Evolutionary conservation across 2,113 vertebrate species (phyloP), one percentile per base, ranked within the genome.

Genomic region (Zootoca vivipara): DNA sequence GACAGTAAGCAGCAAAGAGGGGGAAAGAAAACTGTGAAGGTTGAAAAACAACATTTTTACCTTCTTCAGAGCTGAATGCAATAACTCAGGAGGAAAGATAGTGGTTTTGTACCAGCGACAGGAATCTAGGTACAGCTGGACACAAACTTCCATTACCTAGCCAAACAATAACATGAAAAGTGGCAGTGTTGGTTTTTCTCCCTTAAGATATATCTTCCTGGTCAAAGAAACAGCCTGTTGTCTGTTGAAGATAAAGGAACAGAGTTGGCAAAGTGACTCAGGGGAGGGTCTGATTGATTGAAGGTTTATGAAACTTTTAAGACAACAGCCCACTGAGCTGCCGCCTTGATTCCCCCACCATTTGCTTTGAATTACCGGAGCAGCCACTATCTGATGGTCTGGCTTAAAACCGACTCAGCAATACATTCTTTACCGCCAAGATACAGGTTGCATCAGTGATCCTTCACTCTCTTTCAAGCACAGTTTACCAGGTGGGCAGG

Each of bases 281-380:
- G 5, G 87, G 82, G 52, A 85, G 62, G 70, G 74, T 7, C 78
- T 58, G 78, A 58, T 83, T 83, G 78, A 92, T 0, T 79, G n/a
- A 88, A 69, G 87, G 77, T 78, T 93, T 90, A 79, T 85, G 75
- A 93, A 91, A 89, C 52, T 65, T 82, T 90, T 90, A 91, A 81
- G 52, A 78, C 40, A 77, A 75, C 30, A 93, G 24, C 28, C n/a
- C 65, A 62, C 0, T 73, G 46, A 90, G 87, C 46, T 73, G 58
- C 75, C 67, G 28, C 26, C 46, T 58, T 38, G 7, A 35, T 35
- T 26, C 35, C 52, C 26, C 18, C 33, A 18, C 38, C n/a, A 3
- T 28, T 24, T 85, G 26, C 20, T 83, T 75, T 77, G 46, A 85
- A 72, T 90, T 58, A 87, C n/a, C 38, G 20, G 40, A 75, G 26